Percentiles rank a stretch among this genome's conserved stretches.
Conservation (phyloP, 2,113 vertebrate species). For the Vicugna pacos region DNA sequence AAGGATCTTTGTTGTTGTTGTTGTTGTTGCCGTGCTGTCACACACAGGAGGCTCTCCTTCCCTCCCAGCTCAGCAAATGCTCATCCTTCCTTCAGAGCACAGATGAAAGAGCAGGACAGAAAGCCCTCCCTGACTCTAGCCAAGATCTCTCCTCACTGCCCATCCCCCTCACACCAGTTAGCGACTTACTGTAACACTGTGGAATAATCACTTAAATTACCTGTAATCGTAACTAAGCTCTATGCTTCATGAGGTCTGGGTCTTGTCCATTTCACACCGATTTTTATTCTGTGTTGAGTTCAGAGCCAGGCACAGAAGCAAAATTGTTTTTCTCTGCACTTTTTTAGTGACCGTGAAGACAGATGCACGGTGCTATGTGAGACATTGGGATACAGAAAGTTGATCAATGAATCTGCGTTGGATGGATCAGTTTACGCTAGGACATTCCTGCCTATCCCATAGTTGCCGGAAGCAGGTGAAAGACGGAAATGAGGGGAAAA, state of each 20-base stretch:
- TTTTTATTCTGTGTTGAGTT: not conserved
- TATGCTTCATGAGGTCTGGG: not conserved
- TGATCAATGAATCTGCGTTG: too few species aligned
- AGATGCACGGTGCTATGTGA: fast-evolving
- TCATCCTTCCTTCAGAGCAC: too few species aligned
- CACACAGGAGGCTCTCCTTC: not conserved
- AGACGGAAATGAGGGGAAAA: not conserved
- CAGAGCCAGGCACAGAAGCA: not conserved
- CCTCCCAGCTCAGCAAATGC: not conserved
- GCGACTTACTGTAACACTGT: not conserved
- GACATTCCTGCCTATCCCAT: not conserved
- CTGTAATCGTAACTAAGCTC: not conserved
- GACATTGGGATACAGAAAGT: not conserved
- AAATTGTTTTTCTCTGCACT: too few species aligned
- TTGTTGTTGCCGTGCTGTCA: not conserved
- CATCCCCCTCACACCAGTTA: not conserved
- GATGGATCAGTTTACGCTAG: not conserved
- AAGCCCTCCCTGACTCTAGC: not conserved
- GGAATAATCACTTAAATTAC: not conserved
- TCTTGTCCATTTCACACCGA: not conserved
- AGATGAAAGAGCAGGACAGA: not conserved
- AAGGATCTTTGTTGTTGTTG: not conserved
- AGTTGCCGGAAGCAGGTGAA: not conserved
- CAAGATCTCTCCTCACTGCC: not conserved
- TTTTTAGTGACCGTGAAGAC: too few species aligned